phyloP scores from a whole-genome alignment of 2,888 invertebrate species.

The Eupeodes latifasciatus region DNA sequence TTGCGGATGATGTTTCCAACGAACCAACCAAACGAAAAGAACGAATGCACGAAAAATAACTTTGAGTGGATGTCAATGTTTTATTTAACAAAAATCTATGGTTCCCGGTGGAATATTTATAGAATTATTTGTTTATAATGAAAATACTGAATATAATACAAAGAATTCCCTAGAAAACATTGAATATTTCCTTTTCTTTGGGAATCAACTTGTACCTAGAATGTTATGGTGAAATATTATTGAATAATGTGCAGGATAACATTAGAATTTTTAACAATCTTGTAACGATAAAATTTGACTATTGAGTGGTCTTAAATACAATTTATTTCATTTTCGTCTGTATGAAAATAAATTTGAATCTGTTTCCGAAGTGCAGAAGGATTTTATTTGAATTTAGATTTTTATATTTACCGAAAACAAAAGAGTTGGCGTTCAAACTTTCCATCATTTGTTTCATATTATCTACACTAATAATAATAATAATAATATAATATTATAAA shows the following conservation, averaged over 20 bases:
- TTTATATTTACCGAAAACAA: background rate
- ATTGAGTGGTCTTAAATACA: background rate
- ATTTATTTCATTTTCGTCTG: background rate
- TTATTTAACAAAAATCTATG: background rate
- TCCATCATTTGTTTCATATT: background rate
- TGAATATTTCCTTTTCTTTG: background rate
- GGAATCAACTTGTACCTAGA: background rate
- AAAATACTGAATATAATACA: background rate
- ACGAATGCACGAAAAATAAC: background rate
- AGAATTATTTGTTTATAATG: background rate
- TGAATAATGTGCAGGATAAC: background rate
- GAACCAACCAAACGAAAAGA: background rate
- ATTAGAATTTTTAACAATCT: background rate
- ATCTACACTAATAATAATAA: too few relatives aligned
- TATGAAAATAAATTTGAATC: background rate
- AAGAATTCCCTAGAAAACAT: background rate
- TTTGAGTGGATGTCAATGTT: constrained; percentile 34
- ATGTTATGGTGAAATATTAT: background rate
- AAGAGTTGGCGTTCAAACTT: constrained; percentile 9
- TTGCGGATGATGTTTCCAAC: constrained; percentile 4
- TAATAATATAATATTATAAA: too few relatives aligned
- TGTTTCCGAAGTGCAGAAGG: too few relatives aligned
- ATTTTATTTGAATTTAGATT: background rate
- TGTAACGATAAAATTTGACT: too few relatives aligned
- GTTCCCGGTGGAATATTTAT: background rate